Evolutionary conservation across 2,888 invertebrate genomes (phyloP), one percentile per base, ranked within the genome.

Genomic region (Strigamia maritima): DNA sequence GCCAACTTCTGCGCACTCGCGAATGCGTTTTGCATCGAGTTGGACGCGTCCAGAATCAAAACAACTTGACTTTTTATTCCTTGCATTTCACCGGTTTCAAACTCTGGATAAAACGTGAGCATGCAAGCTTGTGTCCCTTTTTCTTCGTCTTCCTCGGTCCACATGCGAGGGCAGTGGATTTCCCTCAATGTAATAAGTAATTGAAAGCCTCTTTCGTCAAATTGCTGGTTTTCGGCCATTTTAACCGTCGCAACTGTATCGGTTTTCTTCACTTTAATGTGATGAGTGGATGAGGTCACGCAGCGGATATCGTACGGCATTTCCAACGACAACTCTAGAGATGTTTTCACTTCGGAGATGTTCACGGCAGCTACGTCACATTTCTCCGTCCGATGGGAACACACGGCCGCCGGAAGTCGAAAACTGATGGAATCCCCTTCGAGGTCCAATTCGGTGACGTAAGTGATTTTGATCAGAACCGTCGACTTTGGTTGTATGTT

Each of bases 41-140:
- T 86, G 22, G 87, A 87, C 60, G 85, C 82, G 81, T 87, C 87
- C 44, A 87, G 80, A 8, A 87, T 81, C 78, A 87, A 83, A 10
- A 86, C 82, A 8, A 86, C 81, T 70, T 84, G 83, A 82, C 84
- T 74, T 28, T 70, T 0, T 82, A 83, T 78, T 12, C 44, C 60
- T 82, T 83, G 78, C 80, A 83, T 28, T 83, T 80, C 78, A 26
- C 79, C 76, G 14, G 35, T 44, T 14, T 77, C 86, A 83, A 87
- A 87, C 82, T 86, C 86, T 0, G 88, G 88, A 82, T 87, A 86
- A 82, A 87, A 86, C 31, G 86, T 85, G 82, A 87, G 80, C 87
- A 87, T 87, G 82, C 85, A 86, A 0, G 86, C 86, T 86, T 84
- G 83, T 24, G 83, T 82, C 14, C 83, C 80, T 14, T 82, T 81